These are phyloP conservation scores for Melanotaenia boesemani DNA, from an alignment of 2,797 vertebrate genomes.

Conservation along the genomic window DNA sequence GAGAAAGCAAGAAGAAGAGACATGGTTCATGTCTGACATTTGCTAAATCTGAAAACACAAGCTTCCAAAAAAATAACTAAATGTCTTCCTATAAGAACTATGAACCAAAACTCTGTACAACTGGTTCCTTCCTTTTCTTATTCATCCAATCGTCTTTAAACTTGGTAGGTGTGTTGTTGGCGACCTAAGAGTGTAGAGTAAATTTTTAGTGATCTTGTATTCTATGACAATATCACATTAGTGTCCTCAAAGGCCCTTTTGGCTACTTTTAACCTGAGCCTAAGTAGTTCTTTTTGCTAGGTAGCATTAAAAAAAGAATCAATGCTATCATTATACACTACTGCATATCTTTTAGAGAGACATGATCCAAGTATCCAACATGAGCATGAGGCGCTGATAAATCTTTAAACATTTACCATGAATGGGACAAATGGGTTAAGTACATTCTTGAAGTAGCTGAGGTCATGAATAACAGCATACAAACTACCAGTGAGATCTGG, in stretches of 20 bases:
- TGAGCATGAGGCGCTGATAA: background rate
- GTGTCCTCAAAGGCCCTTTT: background rate
- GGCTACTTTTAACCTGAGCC: background rate
- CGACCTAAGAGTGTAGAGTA: background rate
- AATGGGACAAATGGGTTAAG: background rate
- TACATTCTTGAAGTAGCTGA: background rate
- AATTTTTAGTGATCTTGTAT: background rate
- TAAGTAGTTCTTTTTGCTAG: background rate
- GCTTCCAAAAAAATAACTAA: background rate
- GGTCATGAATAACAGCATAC: background rate
- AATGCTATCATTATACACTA: too few relatives aligned
- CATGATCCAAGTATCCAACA: background rate
- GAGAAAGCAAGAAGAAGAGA: background rate
- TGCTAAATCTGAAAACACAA: background rate
- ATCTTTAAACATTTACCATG: background rate
- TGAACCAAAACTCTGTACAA: background rate
- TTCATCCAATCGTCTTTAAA: too few relatives aligned
- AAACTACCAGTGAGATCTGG: background rate
- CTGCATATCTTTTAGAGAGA: background rate
- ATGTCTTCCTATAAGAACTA: background rate
- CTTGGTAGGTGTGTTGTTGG: too few relatives aligned
- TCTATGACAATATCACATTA: background rate
- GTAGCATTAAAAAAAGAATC: too few relatives aligned
- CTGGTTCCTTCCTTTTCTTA: background rate
- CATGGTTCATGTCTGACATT: background rate